Evolutionary conservation across 2,113 vertebrate species (phyloP), one percentile per base, ranked within the genome.

Genomic region (Colistium nudipinnis): DNA sequence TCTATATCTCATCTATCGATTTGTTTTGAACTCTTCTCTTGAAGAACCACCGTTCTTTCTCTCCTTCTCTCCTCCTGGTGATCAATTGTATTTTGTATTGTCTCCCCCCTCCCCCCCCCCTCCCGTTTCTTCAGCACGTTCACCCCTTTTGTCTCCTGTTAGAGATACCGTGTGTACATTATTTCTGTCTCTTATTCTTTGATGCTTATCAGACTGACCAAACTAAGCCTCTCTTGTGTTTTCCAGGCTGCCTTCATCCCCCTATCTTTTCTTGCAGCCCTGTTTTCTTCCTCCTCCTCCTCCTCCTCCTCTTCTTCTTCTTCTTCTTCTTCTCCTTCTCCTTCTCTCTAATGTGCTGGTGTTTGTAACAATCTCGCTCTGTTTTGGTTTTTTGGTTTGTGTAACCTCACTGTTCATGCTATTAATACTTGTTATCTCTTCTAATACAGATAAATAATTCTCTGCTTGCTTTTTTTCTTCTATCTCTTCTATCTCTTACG

Each of bases 161-260:
- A 65, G 73, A 86, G 54, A 88, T 86, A 76, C 64, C 86, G 44
- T 85, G 48, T 88, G 72, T 88, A 64, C 63, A 74, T 87, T 83
- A 57, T 79, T 88, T 89, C 80, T 70, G 39, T 84, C 74, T 87
- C 70, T 81, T 88, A 74, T 86, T 90, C 70, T 87, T 85, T 87
- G 78, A 86, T 89, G 81, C 76, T 87, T 89, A 81, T 91, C 89
- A 84, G 83, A 93, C 86, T 93, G 92, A 93, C 90, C 70, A 85
- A 90, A 91, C 89, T 89, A 88, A 93, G 92, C 78, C 87, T 90
- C 84, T 93, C 87, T 93, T 93, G 84, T 91, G 81, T 94, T 92
- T n/a, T 93, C 70, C 91, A 93, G 93, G 90, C 93, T 89, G 85
- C 81, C 81, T 83, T 90, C 87, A 70, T 85, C 86, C 67, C n/a